Evolutionary conservation across 2,797 vertebrate species (phyloP).

Genomic region (Enteromius viviparus): DNA sequence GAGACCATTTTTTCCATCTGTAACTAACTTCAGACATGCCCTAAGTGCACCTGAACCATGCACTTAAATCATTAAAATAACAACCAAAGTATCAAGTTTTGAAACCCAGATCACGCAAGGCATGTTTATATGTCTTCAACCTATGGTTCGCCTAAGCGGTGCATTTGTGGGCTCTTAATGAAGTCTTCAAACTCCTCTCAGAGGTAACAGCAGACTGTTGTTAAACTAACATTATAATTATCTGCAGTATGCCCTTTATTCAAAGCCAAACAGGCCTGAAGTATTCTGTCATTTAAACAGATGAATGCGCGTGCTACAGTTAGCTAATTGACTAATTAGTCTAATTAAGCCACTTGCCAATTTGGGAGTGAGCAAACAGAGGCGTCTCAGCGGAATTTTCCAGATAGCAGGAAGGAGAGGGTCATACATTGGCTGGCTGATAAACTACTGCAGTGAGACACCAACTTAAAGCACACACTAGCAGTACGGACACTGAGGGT

Average conservation of each 20-base stretch:
- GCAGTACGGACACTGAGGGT: not conserved
- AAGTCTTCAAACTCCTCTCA: slow-evolving; percentile 25
- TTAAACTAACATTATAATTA: slow-evolving; percentile 58
- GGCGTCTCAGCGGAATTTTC: slow-evolving; percentile 48
- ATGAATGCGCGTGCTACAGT: slow-evolving; percentile 57
- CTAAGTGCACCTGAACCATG: not conserved
- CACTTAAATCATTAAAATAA: not conserved
- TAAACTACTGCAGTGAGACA: slow-evolving; percentile 42
- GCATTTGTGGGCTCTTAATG: slow-evolving; percentile 21
- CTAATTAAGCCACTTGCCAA: slow-evolving; percentile 64
- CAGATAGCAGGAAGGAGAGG: slow-evolving; percentile 27
- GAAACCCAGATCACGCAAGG: not conserved
- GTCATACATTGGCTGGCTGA: slow-evolving; percentile 43
- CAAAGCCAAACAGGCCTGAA: slow-evolving; percentile 43
- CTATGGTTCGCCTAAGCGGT: not conserved
- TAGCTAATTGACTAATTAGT: slow-evolving; percentile 65
- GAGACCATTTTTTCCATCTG: not conserved
- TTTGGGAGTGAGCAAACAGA: slow-evolving; percentile 55
- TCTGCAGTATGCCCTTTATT: slow-evolving; percentile 61
- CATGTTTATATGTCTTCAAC: not conserved
- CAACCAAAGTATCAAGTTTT: not conserved
- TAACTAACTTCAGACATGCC: not conserved
- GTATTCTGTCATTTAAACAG: slow-evolving; percentile 61
- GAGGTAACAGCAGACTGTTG: slow-evolving; percentile 16
- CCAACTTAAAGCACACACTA: not conserved